Percentiles rank a stretch among this genome's conserved stretches.
phyloP scores from a whole-genome alignment of 2,797 vertebrate genomes.

The Hippoglossus hippoglossus region DNA sequence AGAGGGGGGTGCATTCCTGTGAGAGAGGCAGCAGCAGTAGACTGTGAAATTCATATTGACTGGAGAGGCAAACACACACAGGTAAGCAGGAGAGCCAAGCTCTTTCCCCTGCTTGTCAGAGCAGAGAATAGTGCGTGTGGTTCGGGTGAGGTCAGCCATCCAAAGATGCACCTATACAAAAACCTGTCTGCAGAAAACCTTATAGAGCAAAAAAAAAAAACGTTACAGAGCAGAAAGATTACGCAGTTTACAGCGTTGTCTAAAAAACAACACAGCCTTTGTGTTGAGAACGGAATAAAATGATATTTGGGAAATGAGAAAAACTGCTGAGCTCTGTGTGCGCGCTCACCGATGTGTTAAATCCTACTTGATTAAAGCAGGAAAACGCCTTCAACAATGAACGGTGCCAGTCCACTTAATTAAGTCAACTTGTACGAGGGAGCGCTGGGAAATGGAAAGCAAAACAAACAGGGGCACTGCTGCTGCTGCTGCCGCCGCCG shows the following conservation, averaged over 20 bases:
- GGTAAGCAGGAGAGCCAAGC: slow-evolving; percentile 74
- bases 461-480: slow-evolving; percentile 76
- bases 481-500: background rate
- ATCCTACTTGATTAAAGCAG: slow-evolving; percentile 85
- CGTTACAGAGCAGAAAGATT: background rate
- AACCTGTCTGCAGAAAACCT: slow-evolving; percentile 24
- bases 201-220: slow-evolving; percentile 27
- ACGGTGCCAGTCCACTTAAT: slow-evolving; percentile 81
- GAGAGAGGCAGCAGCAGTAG: slow-evolving; percentile 78
- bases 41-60: slow-evolving; percentile 85
- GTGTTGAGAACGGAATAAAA: slow-evolving; percentile 29
- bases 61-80: slow-evolving; percentile 77
- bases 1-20: slow-evolving; percentile 72
- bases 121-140: slow-evolving; percentile 44
- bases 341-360: slow-evolving; percentile 79
- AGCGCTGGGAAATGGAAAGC: slow-evolving; percentile 76
- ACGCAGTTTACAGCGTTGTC: slow-evolving; percentile 13
- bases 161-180: slow-evolving; percentile 48
- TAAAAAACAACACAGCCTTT: slow-evolving; percentile 46
- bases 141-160: slow-evolving; percentile 52
- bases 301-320: slow-evolving; percentile 55
- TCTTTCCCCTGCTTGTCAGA: slow-evolving; percentile 61
- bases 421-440: slow-evolving; percentile 79
- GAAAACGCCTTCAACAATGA: slow-evolving; percentile 78
- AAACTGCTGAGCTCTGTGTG: slow-evolving; percentile 71